Evolutionary conservation across 2,888 invertebrate genomes (phyloP).

Genomic region (Synergus japonicus): DNA sequence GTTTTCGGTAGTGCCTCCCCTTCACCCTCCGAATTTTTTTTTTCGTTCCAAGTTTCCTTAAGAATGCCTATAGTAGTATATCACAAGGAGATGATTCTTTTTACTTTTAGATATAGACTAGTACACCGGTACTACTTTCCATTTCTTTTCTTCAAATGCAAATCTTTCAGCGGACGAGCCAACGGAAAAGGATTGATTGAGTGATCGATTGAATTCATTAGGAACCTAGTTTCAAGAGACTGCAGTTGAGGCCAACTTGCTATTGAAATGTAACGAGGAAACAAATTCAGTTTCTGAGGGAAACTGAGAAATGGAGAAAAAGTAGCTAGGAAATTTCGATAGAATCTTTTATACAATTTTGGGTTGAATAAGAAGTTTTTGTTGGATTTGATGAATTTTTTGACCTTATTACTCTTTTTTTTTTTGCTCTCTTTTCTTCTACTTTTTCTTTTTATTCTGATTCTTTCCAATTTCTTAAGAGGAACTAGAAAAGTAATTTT

Average conservation of each 20-base stretch:
- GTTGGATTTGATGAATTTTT: not conserved
- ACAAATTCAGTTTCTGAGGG: not conserved
- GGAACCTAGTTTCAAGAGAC: not conserved
- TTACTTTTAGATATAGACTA: not conserved
- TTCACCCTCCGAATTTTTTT: not conserved
- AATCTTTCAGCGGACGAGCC: not conserved
- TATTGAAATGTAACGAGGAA: not conserved
- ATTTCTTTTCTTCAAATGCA: conserved; percentile 3
- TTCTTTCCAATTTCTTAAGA: too few species aligned
- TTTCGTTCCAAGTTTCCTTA: not conserved
- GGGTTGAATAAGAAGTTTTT: not conserved
- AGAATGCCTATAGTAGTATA: not conserved
- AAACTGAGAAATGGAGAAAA: not conserved
- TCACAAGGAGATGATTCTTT: not conserved
- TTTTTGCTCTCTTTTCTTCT: not conserved
- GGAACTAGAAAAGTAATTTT: too few species aligned
- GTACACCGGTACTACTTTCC: not conserved
- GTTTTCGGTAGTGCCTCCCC: not conserved
- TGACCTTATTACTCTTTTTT: not conserved
- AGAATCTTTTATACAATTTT: not conserved
- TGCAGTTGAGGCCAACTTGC: not conserved
- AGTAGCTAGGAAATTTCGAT: not conserved
- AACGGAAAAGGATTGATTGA: conserved; percentile 1
- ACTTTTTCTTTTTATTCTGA: too few species aligned
- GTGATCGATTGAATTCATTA: conserved; percentile 5